These are phyloP conservation scores for Scolopax mira DNA, from an alignment of 2,113 vertebrate genomes.

Conservation along the genomic window DNA sequence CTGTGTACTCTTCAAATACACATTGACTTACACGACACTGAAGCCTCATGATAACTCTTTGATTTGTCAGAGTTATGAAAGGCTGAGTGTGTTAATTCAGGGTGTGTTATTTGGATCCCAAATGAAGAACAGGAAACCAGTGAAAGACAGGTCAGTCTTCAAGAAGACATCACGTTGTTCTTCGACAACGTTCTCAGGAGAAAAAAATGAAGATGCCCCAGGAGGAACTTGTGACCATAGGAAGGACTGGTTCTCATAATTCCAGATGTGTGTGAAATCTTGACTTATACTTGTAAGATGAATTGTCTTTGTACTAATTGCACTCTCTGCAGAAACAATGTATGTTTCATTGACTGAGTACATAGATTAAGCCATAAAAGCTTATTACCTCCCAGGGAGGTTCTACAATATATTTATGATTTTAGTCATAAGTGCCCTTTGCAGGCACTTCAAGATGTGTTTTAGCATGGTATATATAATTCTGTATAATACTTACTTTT, in stretches of 20 bases:
- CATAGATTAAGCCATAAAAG: background rate
- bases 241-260: background rate
- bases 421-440: constrained; percentile 53
- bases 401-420: constrained; percentile 51
- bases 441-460: constrained; percentile 51
- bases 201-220: background rate
- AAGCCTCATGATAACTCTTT: background rate
- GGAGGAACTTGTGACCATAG: background rate
- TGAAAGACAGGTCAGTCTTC: background rate
- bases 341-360: background rate
- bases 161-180: background rate
- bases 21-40: background rate
- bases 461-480: constrained; percentile 65
- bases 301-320: constrained; percentile 12
- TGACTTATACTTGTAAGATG: background rate
- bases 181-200: background rate
- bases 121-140: background rate
- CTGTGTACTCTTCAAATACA: background rate
- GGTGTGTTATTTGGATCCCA: background rate
- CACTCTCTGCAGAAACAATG: background rate
- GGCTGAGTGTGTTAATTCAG: background rate
- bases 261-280: background rate
- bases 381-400: constrained; percentile 65
- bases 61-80: background rate
- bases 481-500: constrained; percentile 65